These are phyloP conservation scores for Sycobia sp. DNA, from an alignment of 1,140 invertebrate species.

Conservation along the genomic window DNA sequence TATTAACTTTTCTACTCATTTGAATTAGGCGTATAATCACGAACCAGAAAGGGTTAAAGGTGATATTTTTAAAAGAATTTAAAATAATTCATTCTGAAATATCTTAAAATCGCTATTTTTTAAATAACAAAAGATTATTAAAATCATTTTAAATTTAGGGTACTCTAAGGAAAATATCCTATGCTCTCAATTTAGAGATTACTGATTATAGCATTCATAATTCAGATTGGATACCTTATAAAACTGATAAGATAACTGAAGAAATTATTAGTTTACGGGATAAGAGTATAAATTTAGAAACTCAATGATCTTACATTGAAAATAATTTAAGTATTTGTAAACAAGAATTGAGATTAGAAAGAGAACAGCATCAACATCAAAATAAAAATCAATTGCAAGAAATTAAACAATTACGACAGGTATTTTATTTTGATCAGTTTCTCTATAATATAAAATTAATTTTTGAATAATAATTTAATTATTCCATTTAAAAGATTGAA, in stretches of 20 bases:
- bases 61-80: too few relatives aligned
- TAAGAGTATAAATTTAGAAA: constrained; percentile 64
- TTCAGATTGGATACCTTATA: constrained; percentile 71
- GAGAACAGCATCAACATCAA: constrained; percentile 54
- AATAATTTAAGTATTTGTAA: constrained; percentile 69
- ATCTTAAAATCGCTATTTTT: too few relatives aligned
- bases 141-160: neutral
- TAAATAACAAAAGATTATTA: too few relatives aligned
- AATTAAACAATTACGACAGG: neutral
- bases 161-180: neutral
- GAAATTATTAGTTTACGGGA: constrained; percentile 63
- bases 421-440: too few relatives aligned
- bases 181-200: neutral
- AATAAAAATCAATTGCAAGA: neutral
- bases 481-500: too few relatives aligned
- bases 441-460: neutral
- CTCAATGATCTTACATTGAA: constrained; percentile 68
- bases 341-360: constrained; percentile 67
- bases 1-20: too few relatives aligned
- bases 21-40: too few relatives aligned
- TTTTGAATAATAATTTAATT: too few relatives aligned
- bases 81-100: too few relatives aligned
- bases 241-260: constrained; percentile 75
- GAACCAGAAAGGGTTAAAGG: too few relatives aligned
- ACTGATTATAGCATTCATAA: constrained; percentile 52